phyloP scores from a whole-genome alignment of 2,797 vertebrate genomes.

The Toxotes lorentzi region DNA sequence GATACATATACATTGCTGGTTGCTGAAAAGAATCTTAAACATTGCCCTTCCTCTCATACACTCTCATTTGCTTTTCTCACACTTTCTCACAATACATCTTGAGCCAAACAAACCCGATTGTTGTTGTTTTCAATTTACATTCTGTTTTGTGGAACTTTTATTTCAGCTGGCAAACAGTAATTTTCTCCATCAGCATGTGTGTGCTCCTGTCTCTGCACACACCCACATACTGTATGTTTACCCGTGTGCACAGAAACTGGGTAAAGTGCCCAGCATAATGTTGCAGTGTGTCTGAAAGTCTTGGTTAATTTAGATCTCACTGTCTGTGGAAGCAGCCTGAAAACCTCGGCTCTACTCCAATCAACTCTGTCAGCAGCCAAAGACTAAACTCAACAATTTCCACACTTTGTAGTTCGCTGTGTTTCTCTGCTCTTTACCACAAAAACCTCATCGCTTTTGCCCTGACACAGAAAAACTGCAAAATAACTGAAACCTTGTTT shows the following conservation, averaged over 20 bases:
- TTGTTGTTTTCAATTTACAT: slow-evolving; percentile 3
- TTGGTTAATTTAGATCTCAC: slow-evolving; percentile 58
- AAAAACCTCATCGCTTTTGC: slow-evolving; percentile 47
- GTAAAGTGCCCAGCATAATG: slow-evolving; percentile 18
- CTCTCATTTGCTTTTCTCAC: background rate
- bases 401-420: slow-evolving; percentile 64
- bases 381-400: slow-evolving; percentile 69
- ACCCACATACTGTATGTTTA: slow-evolving; percentile 25
- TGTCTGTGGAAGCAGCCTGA: slow-evolving; percentile 51
- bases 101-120: background rate
- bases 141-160: slow-evolving; percentile 2
- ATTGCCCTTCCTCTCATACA: background rate
- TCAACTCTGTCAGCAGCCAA: slow-evolving; percentile 70
- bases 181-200: background rate
- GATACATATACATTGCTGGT: background rate
- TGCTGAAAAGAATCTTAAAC: background rate
- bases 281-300: slow-evolving; percentile 40
- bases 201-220: slow-evolving; percentile 16
- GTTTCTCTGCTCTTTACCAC: slow-evolving; percentile 50
- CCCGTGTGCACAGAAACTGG: slow-evolving; percentile 9
- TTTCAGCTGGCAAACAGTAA: background rate
- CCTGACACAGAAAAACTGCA: slow-evolving; percentile 46
- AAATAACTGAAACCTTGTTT: slow-evolving; percentile 53
- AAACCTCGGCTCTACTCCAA: slow-evolving; percentile 61
- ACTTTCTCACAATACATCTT: background rate